phyloP scores from a whole-genome alignment of 30 jellyfish, hydroid and myxozoan genomes.

The Hydractinia symbiolongicarpus region DNA sequence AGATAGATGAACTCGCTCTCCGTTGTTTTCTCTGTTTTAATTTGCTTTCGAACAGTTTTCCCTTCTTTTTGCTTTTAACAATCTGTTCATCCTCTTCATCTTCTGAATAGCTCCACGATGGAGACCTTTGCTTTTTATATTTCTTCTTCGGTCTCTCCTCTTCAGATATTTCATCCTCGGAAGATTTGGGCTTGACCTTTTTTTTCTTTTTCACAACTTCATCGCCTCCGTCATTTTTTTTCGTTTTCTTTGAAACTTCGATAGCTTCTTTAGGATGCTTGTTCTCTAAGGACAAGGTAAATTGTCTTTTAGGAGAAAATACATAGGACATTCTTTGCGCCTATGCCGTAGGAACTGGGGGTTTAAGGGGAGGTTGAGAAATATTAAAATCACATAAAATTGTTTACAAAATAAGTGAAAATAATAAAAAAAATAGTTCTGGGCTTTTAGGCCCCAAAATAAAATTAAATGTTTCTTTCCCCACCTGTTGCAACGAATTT shows the following conservation, averaged over 20 bases:
- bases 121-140: constrained; percentile 10
- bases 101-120: constrained; percentile 30
- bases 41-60: constrained; percentile 3
- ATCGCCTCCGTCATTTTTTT: constrained; percentile 19
- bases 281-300: neutral
- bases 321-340: too few species aligned
- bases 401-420: too few species aligned
- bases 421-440: too few species aligned
- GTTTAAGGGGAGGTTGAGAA: too few species aligned
- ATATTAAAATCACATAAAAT: too few species aligned
- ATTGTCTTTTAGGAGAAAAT: too few species aligned
- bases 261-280: neutral
- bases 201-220: constrained; percentile 5
- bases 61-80: constrained; percentile 26
- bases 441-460: too few species aligned
- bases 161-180: constrained; percentile 22
- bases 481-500: too few species aligned
- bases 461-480: too few species aligned
- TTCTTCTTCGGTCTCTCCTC: constrained; percentile 21
- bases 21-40: constrained; percentile 21
- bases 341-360: too few species aligned
- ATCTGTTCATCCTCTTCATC: constrained; percentile 25
- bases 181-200: neutral
- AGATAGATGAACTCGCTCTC: constrained; percentile 14
- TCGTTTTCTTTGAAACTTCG: constrained; percentile 34